These are phyloP conservation scores for Hycleus cichorii DNA, from an alignment of 1,140 invertebrate species.

Conservation along the genomic window DNA sequence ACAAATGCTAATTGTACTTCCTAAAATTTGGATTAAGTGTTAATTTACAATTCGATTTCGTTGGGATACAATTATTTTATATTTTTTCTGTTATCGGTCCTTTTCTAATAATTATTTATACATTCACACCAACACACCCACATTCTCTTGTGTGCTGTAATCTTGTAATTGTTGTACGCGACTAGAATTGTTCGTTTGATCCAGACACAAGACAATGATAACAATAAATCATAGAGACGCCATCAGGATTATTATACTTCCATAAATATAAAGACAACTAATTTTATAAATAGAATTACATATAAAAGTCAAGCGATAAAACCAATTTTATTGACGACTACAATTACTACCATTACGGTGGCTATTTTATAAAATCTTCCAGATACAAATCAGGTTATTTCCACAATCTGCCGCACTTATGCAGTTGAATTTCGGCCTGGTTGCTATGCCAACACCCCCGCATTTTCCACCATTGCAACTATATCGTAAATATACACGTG, in stretches of 20 bases:
- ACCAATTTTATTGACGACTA: no score
- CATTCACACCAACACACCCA: conserved; percentile 10
- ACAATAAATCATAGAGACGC: no score
- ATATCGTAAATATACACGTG: conserved; percentile 21
- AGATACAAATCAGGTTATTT: no score
- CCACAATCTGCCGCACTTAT: no score
- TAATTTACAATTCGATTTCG: conserved; percentile 7
- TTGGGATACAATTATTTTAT: not conserved
- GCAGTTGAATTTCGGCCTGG: not conserved
- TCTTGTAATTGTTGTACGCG: conserved; percentile 12
- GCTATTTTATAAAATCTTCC: no score
- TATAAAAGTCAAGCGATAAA: no score
- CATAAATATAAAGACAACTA: no score
- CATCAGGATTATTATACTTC: no score
- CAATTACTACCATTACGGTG: no score
- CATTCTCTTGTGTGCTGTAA: not conserved
- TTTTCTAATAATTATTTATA: conserved; percentile 5
- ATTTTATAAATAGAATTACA: no score
- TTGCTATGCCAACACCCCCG: conserved; percentile 23
- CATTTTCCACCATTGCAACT: conserved; percentile 12
- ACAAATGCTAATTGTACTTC: not conserved
- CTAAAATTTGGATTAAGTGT: not conserved
- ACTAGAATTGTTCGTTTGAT: not conserved
- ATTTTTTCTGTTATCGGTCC: not conserved
- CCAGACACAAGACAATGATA: not conserved